These are phyloP conservation scores for Parascotia fuliginaria DNA, from an alignment of 2,888 invertebrate genomes.

Conservation along the genomic window DNA sequence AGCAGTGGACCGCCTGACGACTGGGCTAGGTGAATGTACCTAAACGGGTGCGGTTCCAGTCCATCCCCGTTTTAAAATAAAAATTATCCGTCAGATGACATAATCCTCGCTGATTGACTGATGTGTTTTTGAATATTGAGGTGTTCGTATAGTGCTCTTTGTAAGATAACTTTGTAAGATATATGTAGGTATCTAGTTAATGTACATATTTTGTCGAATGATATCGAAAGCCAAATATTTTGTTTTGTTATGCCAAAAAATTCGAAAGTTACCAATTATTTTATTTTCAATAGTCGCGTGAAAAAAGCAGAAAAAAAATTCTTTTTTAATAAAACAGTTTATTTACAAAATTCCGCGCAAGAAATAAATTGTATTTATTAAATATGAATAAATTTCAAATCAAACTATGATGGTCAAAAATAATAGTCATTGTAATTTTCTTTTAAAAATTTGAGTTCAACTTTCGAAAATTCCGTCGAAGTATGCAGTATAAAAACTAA, in stretches of 20 bases:
- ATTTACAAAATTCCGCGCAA: too few relatives aligned
- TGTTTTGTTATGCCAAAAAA: conserved; percentile 24
- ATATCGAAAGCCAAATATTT: conserved; percentile 15
- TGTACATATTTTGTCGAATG: conserved; percentile 26
- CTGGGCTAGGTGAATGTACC: conserved; percentile 88
- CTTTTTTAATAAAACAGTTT: too few relatives aligned
- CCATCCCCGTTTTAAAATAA: conserved; percentile 62
- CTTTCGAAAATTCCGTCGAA: too few relatives aligned
- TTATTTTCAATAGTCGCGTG: too few relatives aligned
- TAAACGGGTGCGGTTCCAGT: conserved; percentile 66
- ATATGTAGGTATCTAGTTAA: too few relatives aligned
- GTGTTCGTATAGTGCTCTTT: conserved; percentile 43
- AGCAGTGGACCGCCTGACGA: conserved; percentile 81
- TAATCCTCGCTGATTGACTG: conserved; percentile 47
- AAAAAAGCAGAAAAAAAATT: too few relatives aligned
- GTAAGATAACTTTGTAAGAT: conserved; percentile 31
- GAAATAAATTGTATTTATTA: too few relatives aligned
- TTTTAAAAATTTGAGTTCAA: too few relatives aligned
- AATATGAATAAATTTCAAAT: too few relatives aligned
- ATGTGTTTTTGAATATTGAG: conserved; percentile 47
- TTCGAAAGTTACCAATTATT: conserved; percentile 20
- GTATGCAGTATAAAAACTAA: too few relatives aligned
- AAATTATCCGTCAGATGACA: conserved; percentile 53
- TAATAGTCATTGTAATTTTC: too few relatives aligned
- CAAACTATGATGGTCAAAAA: too few relatives aligned